Conservation (phyloP, 2,113 vertebrate species). For the Thomomys bottae region DNA sequence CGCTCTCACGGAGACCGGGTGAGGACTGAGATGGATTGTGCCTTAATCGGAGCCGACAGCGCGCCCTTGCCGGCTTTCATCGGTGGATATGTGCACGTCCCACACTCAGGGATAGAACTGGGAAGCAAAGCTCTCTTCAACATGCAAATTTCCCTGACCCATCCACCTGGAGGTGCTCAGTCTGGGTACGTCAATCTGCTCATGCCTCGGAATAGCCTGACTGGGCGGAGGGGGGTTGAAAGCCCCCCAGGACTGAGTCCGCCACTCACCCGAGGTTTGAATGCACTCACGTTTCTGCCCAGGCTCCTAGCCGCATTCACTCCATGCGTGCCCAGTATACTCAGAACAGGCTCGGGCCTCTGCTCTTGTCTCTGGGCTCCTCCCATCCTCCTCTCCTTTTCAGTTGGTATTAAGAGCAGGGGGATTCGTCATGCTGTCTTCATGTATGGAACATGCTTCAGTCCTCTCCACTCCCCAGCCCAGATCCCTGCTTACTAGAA, state of each 20-base stretch:
- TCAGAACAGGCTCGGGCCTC: too few relatives aligned
- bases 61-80: conserved; percentile 1
- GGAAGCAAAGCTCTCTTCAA: conserved; percentile 26
- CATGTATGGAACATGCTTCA: too few relatives aligned
- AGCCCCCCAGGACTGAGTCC: neutral
- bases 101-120: conserved; percentile 20
- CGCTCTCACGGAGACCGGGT: conserved; percentile 5
- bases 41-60: conserved; percentile 22
- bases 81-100: neutral
- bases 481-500: too few relatives aligned
- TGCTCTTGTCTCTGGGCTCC: too few relatives aligned
- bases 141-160: neutral
- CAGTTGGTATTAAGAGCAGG: too few relatives aligned
- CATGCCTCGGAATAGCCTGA: neutral
- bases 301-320: neutral
- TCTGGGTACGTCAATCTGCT: neutral
- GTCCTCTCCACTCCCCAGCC: too few relatives aligned
- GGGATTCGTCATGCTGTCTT: too few relatives aligned
- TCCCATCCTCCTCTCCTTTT: too few relatives aligned
- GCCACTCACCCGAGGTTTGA: neutral
- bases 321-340: neutral
- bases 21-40: conserved; percentile 42
- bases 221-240: neutral
- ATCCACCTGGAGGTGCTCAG: neutral
- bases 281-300: neutral